Base-by-base conservation (phyloP, 2,888 invertebrate genomes). In the Chydorus sphaericus region DNA sequence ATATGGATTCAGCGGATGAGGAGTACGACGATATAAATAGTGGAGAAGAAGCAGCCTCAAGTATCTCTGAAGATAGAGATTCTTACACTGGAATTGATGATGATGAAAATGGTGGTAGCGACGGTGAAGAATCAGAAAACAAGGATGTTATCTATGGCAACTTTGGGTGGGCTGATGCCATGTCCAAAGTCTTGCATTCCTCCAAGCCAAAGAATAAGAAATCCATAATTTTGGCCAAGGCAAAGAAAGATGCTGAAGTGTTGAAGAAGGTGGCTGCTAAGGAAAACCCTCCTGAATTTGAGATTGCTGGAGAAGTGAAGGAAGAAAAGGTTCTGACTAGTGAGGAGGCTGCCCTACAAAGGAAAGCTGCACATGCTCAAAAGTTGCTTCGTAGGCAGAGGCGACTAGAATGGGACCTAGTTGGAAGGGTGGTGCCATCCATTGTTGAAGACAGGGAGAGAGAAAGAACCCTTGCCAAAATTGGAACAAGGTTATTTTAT, bases 141-240 rank as follows among this genome's bases (percentile, higher is more conserved):
- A 54, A 55, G 31, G 50, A 54, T 44, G 44, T 44, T 7, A 57
- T 44, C 10, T 48, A 16, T 8, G 60, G 60, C 23, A 64, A 63
- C 67, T 71, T 77, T 60, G 83, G 82, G 3, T 89, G 88, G 88
- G 88, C 85, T 2, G 82, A 88, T 70, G 86, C 83, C 0, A 79
- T 90, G 66, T 75, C 81, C 7, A 87, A 87, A 70, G 83, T 90
- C 61, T 73, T 90, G 26, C 78, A 77, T 58, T 77, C 82, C 2
- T 82, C 77, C 29, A 84, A 85, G 66, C 83, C 85, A 0, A 83
- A 82, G 68, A 75, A 77, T 39, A 84, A 84, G 63, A 85, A 83
- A 66, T 77, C 80, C 0, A 70, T 85, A 55, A 83, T 88, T 1
- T 68, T 91, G 36, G 84, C 87, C 0, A 81, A 83, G 66, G 88